A percentile compares a stretch with the other conserved stretches of the same genome.
Conservation (phyloP, 2,888 invertebrate genomes). For the Aplocera efformata region DNA sequence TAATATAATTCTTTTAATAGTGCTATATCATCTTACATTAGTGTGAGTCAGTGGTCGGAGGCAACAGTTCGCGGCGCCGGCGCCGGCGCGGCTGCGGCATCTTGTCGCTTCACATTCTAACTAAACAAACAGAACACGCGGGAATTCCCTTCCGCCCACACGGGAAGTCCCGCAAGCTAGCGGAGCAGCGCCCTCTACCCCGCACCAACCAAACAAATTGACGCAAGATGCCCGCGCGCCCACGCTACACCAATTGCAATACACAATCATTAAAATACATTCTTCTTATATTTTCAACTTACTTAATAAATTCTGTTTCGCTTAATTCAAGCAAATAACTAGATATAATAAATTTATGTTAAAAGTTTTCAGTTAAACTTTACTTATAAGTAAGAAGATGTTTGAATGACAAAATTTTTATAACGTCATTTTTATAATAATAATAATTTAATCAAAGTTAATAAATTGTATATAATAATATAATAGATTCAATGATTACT, state of each 20-base stretch:
- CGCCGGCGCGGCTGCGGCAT: slow-evolving; percentile 23
- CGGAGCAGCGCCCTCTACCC: slow-evolving; percentile 28
- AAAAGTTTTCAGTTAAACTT: slow-evolving; percentile 78
- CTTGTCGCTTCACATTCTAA: slow-evolving; percentile 10
- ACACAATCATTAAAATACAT: slow-evolving; percentile 80
- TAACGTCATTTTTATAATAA: slow-evolving; percentile 79
- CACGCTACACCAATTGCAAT: slow-evolving; percentile 40
- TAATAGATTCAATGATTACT: slow-evolving; percentile 82
- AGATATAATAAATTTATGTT: slow-evolving; percentile 79
- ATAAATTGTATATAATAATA: slow-evolving; percentile 82
- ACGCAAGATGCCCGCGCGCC: slow-evolving; percentile 39
- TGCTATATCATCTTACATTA: slow-evolving; percentile 70
- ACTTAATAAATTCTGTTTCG: slow-evolving; percentile 82
- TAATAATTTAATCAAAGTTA: slow-evolving; percentile 81
- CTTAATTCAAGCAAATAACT: slow-evolving; percentile 81
- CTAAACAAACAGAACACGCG: slow-evolving; percentile 15
- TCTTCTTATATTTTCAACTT: slow-evolving; percentile 79
- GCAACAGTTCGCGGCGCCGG: slow-evolving; percentile 61
- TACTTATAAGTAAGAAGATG: slow-evolving; percentile 79
- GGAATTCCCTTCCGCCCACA: slow-evolving; percentile 3
- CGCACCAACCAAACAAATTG: slow-evolving; percentile 28
- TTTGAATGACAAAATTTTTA: slow-evolving; percentile 80
- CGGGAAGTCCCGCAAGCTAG: not conserved
- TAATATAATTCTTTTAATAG: slow-evolving; percentile 64
- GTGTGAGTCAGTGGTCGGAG: slow-evolving; percentile 63